Conservation (phyloP, 2,888 invertebrate species). For the Clivina fossor region DNA sequence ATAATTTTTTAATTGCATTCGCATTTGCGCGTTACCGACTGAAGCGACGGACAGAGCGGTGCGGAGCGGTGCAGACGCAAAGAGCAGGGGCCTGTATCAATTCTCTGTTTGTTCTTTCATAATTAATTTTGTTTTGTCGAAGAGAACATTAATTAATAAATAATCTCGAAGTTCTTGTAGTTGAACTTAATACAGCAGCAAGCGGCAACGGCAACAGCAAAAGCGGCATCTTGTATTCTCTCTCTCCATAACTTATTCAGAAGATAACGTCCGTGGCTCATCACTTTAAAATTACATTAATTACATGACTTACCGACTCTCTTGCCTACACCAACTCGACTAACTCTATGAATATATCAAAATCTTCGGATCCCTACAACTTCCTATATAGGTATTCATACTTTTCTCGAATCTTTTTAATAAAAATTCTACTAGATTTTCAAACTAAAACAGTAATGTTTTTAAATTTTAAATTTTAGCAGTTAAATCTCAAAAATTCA, state of each 20-base stretch:
- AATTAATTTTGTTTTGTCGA: slow-evolving; percentile 33
- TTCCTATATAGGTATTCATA: too few species aligned
- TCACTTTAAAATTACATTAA: slow-evolving; percentile 29
- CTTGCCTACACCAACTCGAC: neutral
- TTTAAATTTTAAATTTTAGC: too few species aligned
- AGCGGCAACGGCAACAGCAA: neutral
- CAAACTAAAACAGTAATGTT: too few species aligned
- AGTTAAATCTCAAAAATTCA: too few species aligned
- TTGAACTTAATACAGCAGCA: slow-evolving; percentile 8
- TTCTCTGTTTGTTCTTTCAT: slow-evolving; percentile 27
- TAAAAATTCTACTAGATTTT: too few species aligned
- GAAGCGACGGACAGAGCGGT: too few species aligned
- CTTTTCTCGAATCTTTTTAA: too few species aligned
- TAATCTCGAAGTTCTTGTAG: slow-evolving; percentile 27
- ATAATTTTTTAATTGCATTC: slow-evolving; percentile 31
- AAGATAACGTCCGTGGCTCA: slow-evolving; percentile 17
- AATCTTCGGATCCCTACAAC: too few species aligned
- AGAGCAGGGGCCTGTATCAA: slow-evolving; percentile 18
- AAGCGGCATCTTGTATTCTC: slow-evolving; percentile 13
- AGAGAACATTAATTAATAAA: slow-evolving; percentile 31
- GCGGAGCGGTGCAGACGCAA: neutral
- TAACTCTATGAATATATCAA: too few species aligned
- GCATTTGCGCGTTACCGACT: too few species aligned
- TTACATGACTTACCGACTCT: slow-evolving; percentile 14
- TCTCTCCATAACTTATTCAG: slow-evolving; percentile 23